A percentile compares a stretch with the other conserved stretches of the same genome.
phyloP scores from a whole-genome alignment of 35 echinoderm and acorn worm species.

The Ophioderma brevispina region DNA sequence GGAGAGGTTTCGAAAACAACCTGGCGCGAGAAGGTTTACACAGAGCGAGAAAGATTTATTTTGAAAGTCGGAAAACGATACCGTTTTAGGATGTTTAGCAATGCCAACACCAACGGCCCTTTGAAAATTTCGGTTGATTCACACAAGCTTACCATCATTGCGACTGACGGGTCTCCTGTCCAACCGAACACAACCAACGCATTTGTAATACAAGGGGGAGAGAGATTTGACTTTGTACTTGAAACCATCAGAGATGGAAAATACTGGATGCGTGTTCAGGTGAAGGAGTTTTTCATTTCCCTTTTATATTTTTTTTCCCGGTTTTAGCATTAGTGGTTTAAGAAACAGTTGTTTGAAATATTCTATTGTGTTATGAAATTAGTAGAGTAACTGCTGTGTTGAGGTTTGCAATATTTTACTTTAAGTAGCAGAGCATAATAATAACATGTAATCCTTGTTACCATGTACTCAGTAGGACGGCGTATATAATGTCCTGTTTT shows the following conservation, averaged over 20 bases:
- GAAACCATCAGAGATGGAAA: slow-evolving; percentile 46
- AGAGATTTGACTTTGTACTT: slow-evolving; percentile 64
- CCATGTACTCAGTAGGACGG: no score
- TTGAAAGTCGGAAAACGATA: slow-evolving; percentile 17
- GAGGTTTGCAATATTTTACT: no score
- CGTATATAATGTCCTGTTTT: no score
- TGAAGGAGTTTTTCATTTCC: no score
- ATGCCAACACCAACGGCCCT: slow-evolving; percentile 17
- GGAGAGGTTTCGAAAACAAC: background rate
- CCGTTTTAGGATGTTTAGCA: slow-evolving; percentile 51
- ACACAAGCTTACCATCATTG: slow-evolving; percentile 45
- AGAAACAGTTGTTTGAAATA: no score
- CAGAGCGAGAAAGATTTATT: slow-evolving; percentile 18
- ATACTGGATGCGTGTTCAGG: slow-evolving; percentile 83
- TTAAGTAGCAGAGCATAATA: no score
- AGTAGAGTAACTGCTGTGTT: no score
- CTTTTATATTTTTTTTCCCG: no score
- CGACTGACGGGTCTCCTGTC: slow-evolving; percentile 38
- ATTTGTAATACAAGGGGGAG: slow-evolving; percentile 16
- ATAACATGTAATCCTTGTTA: no score
- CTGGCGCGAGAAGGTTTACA: background rate
- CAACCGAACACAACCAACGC: slow-evolving; percentile 3
- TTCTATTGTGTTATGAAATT: no score
- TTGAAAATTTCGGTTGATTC: slow-evolving; percentile 50
- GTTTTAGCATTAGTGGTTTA: no score